Evolutionary conservation across 2,113 vertebrate genomes (phyloP).

Genomic region (Solea senegalensis): DNA sequence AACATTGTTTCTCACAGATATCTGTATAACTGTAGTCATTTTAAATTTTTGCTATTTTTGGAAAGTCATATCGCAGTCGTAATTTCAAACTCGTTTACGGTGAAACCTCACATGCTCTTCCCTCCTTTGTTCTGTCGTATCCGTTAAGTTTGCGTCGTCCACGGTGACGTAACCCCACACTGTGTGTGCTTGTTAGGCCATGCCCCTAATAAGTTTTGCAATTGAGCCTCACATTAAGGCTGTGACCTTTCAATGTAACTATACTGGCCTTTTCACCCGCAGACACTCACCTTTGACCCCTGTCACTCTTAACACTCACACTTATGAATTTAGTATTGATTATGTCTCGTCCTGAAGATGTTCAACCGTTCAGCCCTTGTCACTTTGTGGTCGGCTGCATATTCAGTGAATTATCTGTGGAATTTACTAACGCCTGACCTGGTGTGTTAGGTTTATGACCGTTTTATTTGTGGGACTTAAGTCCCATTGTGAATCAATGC

Average conservation of each 20-base stretch:
- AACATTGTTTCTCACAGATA: too few relatives aligned
- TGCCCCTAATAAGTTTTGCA: slow-evolving; percentile 70
- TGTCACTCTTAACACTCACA: slow-evolving; percentile 64
- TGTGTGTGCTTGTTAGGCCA: slow-evolving; percentile 60
- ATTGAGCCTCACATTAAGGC: slow-evolving; percentile 77
- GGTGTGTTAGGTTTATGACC: background rate
- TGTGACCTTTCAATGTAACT: slow-evolving; percentile 82
- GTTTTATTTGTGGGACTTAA: background rate
- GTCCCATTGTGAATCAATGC: too few relatives aligned
- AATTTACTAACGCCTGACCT: slow-evolving; percentile 9
- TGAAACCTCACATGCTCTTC: background rate
- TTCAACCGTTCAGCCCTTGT: slow-evolving; percentile 54
- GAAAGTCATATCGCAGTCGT: too few relatives aligned
- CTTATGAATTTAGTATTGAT: slow-evolving; percentile 76
- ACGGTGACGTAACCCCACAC: slow-evolving; percentile 2
- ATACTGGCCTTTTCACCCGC: slow-evolving; percentile 77
- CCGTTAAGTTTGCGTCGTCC: slow-evolving; percentile 13
- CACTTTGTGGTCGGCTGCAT: slow-evolving; percentile 13
- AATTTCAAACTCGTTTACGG: too few relatives aligned
- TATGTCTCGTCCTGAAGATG: slow-evolving; percentile 47
- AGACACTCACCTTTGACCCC: slow-evolving; percentile 75
- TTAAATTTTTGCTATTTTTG: too few relatives aligned
- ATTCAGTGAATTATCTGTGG: slow-evolving; percentile 7
- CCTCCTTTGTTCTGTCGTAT: slow-evolving; percentile 3
- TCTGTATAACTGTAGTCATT: too few relatives aligned